A percentile compares a stretch with the other conserved stretches of the same genome.
These are phyloP conservation scores for Eunapius fragilis DNA, from an alignment of 37 sponge, comb jelly and placozoan genomes.

Conservation along the genomic window DNA sequence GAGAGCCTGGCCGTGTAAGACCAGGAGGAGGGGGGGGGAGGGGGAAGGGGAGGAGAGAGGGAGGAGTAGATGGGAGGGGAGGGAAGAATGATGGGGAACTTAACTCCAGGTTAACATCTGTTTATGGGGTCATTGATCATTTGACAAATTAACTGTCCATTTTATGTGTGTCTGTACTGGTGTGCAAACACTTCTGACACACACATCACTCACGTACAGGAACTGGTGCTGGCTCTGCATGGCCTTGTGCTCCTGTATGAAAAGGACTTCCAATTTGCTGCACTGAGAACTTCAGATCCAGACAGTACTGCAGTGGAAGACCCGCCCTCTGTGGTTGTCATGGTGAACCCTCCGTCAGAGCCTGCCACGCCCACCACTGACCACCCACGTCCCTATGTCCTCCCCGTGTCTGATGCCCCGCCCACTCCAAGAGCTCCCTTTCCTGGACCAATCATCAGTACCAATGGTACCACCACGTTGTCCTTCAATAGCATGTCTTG, in stretches of 20 bases:
- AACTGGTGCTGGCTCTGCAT: slow-evolving; percentile 83
- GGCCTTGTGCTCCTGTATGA: slow-evolving; percentile 78
- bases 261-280: slow-evolving; percentile 82
- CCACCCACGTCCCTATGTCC: neutral
- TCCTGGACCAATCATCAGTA: too few relatives aligned
- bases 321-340: too few relatives aligned
- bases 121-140: too few relatives aligned
- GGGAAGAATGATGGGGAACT: too few relatives aligned
- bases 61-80: too few relatives aligned
- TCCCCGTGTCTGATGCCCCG: neutral
- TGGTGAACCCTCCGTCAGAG: neutral
- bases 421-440: neutral
- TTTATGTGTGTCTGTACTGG: too few relatives aligned
- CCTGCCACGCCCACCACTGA: neutral
- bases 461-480: neutral
- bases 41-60: too few relatives aligned
- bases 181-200: too few relatives aligned
- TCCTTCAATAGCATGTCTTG: neutral
- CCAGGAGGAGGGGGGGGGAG: too few relatives aligned
- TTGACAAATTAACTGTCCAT: too few relatives aligned
- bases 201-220: slow-evolving; percentile 67
- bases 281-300: slow-evolving; percentile 43
- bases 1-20: too few relatives aligned
- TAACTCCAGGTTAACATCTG: too few relatives aligned
- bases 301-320: neutral